phyloP scores from a whole-genome alignment of 2,113 vertebrate genomes.

The Perca flavescens region DNA sequence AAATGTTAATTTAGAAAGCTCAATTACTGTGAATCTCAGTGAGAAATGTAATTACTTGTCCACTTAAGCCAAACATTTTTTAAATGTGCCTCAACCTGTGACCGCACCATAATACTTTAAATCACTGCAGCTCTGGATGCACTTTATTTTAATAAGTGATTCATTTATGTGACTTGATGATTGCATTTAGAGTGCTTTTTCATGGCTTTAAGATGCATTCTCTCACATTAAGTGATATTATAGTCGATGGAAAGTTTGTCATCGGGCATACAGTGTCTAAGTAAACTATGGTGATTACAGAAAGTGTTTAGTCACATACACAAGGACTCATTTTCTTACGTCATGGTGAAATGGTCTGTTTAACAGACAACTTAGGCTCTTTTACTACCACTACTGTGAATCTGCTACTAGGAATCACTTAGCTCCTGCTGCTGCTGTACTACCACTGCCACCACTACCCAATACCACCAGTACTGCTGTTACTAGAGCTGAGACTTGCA shows the following conservation, averaged over 20 bases:
- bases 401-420: not conserved
- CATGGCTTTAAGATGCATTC: not conserved
- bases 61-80: constrained; percentile 15
- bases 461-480: not conserved
- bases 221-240: constrained; percentile 1
- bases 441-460: not conserved
- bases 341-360: too few species aligned
- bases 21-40: not conserved
- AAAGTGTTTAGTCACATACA: not conserved
- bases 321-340: not conserved
- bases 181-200: constrained; percentile 24
- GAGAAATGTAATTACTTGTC: constrained; percentile 17
- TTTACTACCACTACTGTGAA: not conserved
- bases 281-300: not conserved
- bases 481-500: not conserved
- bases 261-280: not conserved
- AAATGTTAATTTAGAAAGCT: not conserved
- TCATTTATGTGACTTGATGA: constrained; percentile 15
- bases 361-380: too few species aligned
- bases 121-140: constrained; percentile 5
- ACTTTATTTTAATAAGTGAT: constrained; percentile 16
- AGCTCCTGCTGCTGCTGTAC: not conserved
- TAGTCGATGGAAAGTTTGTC: constrained; percentile 10
- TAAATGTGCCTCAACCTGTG: constrained; percentile 12
- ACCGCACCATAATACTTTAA: constrained; percentile 16